Evolutionary conservation across 1,140 invertebrate genomes (phyloP).

Genomic region (Lepidostoma basale): DNA sequence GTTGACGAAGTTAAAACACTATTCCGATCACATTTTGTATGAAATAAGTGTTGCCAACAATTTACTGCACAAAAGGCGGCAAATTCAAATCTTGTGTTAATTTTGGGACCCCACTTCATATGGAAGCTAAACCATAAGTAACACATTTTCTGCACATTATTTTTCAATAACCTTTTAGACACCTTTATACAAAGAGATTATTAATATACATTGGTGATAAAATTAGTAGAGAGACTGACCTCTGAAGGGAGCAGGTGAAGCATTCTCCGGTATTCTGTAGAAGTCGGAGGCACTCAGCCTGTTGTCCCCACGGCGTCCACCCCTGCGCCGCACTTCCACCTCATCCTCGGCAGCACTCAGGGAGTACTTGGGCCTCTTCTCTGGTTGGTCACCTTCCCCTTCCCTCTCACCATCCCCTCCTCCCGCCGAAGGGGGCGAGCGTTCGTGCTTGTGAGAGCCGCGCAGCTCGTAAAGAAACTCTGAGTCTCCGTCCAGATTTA

Average conservation of each 20-base stretch:
- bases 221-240: slow-evolving; percentile 46
- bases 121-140: no score
- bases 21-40: no score
- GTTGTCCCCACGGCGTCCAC: slow-evolving; percentile 39
- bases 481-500: no score
- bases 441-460: slow-evolving; percentile 52
- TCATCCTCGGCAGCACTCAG: slow-evolving; percentile 16
- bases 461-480: slow-evolving; percentile 1
- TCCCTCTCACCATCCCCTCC: no score
- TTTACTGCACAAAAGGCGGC: no score
- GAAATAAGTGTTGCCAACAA: no score
- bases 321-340: slow-evolving; percentile 33
- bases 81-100: no score
- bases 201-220: neutral
- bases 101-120: no score
- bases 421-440: slow-evolving; percentile 50
- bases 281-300: slow-evolving; percentile 59
- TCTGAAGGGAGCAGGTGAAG: slow-evolving; percentile 59
- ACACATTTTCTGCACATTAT: no score
- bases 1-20: no score
- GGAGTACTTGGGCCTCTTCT: slow-evolving; percentile 47
- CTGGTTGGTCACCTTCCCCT: slow-evolving; percentile 51
- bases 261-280: slow-evolving; percentile 56
- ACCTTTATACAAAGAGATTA: neutral
- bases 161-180: neutral